These are phyloP conservation scores for Psylliodes chrysocephalus DNA, from an alignment of 2,888 invertebrate genomes.

Conservation along the genomic window DNA sequence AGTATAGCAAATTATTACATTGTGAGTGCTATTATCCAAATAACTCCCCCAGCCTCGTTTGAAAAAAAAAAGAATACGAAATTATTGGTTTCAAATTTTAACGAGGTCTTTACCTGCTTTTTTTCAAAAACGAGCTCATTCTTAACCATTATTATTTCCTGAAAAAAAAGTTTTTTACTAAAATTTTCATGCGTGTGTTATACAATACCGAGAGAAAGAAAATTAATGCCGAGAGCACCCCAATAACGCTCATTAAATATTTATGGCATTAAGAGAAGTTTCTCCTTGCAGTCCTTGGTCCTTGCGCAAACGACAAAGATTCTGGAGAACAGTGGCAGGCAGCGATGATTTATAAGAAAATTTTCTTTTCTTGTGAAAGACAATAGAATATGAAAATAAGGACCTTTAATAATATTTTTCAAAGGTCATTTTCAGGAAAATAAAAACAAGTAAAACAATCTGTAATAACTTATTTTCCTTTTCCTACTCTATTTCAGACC, in stretches of 20 bases:
- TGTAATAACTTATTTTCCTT: no score
- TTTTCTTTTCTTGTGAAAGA: background rate
- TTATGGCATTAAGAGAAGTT: constrained; percentile 50
- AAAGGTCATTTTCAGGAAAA: no score
- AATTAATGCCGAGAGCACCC: constrained; percentile 44
- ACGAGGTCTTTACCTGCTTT: constrained; percentile 2
- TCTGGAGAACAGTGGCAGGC: background rate
- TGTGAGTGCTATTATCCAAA: no score
- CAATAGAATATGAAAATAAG: background rate
- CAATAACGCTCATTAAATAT: constrained; percentile 51
- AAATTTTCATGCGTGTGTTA: constrained; percentile 35
- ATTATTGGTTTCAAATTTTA: constrained; percentile 1
- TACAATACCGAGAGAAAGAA: constrained; percentile 37
- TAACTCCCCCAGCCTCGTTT: no score
- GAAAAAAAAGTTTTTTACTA: constrained; percentile 26
- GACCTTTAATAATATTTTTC: no score
- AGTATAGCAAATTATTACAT: no score
- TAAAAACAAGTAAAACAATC: no score
- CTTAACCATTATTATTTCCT: constrained; percentile 9
- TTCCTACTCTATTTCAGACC: no score
- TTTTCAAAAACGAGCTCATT: background rate
- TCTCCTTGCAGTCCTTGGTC: constrained; percentile 31
- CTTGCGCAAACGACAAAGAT: constrained; percentile 30
- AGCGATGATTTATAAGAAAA: no score
- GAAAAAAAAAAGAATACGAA: no score